A percentile compares a stretch with the other conserved stretches of the same genome.
These are phyloP conservation scores for Catocala nupta DNA, from an alignment of 2,888 invertebrate species.

Conservation along the genomic window DNA sequence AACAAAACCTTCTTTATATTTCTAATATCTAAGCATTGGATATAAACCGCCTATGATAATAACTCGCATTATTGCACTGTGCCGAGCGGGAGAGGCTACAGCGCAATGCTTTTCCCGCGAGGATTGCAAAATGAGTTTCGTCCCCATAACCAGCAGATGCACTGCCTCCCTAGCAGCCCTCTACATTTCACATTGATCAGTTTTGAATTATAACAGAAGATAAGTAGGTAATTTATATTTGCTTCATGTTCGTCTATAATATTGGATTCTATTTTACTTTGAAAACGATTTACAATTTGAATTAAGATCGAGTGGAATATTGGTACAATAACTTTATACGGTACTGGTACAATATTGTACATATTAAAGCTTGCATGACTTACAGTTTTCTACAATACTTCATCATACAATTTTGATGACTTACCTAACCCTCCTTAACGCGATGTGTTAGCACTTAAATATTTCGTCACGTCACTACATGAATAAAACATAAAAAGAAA, in stretches of 20 bases:
- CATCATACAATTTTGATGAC: not conserved
- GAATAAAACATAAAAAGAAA: not conserved
- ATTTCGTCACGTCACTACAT: conserved; percentile 1
- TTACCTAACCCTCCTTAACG: not conserved
- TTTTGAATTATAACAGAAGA: conserved; percentile 22
- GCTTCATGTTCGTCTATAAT: not conserved
- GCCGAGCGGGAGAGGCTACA: conserved; percentile 25
- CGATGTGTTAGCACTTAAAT: not conserved
- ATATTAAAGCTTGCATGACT: not conserved
- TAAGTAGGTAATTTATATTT: conserved; percentile 14
- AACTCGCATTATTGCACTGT: conserved; percentile 40
- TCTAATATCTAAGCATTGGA: conserved; percentile 3
- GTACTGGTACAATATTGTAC: too few relatives aligned
- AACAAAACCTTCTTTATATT: not conserved
- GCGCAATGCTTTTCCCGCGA: conserved; percentile 31
- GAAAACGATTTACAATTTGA: too few relatives aligned
- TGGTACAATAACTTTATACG: too few relatives aligned
- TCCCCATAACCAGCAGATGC: conserved; percentile 42
- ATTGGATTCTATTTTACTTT: too few relatives aligned
- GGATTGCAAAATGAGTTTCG: conserved; percentile 48
- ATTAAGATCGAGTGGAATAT: too few relatives aligned
- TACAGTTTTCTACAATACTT: not conserved
- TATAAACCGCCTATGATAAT: conserved; percentile 25
- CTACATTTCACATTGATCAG: conserved; percentile 38
- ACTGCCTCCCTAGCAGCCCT: conserved; percentile 36